phyloP scores from a whole-genome alignment of 2,113 vertebrate species.

The Rostratula benghalensis region DNA sequence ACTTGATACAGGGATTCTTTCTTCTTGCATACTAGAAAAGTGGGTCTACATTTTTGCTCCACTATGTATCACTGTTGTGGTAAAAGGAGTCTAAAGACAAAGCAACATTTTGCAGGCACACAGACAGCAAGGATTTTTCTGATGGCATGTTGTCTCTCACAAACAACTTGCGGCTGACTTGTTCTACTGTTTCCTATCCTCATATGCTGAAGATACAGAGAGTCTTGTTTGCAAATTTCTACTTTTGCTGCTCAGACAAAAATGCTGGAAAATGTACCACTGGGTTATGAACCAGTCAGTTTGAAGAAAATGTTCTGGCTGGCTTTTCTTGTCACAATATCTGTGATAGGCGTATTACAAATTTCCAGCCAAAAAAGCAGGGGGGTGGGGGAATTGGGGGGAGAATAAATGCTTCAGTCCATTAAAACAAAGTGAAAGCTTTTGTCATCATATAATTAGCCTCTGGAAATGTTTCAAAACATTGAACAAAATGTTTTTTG shows the following conservation, averaged over 20 bases:
- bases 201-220: neutral
- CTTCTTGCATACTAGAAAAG: neutral
- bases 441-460: neutral
- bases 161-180: conserved; percentile 30
- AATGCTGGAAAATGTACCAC: neutral
- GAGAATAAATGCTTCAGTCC: neutral
- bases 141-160: conserved; percentile 37
- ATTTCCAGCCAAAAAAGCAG: neutral
- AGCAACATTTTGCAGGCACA: neutral
- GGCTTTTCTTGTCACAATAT: conserved; percentile 14
- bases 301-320: conserved; percentile 56
- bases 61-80: neutral
- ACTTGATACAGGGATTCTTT: neutral
- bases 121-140: neutral
- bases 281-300: conserved; percentile 61
- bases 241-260: conserved; percentile 36
- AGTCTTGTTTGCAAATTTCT: conserved; percentile 51
- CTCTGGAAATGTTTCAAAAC: neutral
- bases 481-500: no score
- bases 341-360: conserved; percentile 6
- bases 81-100: neutral
- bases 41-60: neutral
- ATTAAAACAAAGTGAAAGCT: neutral
- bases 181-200: neutral
- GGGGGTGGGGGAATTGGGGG: accelerated